Percentiles rank a stretch among this genome's conserved stretches.
Conservation (phyloP, 2,113 vertebrate genomes). For the Mastomys coucha region DNA sequence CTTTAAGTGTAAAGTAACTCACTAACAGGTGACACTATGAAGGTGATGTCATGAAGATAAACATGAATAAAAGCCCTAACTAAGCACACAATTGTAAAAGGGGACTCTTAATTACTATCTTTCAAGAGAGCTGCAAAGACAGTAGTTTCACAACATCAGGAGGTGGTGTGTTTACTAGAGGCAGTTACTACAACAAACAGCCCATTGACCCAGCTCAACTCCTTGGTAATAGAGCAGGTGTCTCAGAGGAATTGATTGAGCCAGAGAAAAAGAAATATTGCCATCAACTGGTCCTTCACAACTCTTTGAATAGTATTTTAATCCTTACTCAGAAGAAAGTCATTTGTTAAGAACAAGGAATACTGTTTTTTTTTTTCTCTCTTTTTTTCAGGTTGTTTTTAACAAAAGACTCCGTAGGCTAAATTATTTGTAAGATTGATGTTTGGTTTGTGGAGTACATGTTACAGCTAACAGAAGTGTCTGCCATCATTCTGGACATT, state of each 20-base stretch:
- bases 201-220: background rate
- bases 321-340: slow-evolving; percentile 48
- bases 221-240: slow-evolving; percentile 26
- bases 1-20: slow-evolving; percentile 46
- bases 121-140: background rate
- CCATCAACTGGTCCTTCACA: slow-evolving; percentile 10
- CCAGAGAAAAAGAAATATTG: slow-evolving; percentile 29
- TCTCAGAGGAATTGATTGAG: background rate
- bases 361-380: background rate
- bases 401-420: background rate
- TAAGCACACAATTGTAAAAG: background rate
- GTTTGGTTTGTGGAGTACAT: background rate
- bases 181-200: slow-evolving; percentile 55
- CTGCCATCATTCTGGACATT: background rate
- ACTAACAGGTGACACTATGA: slow-evolving; percentile 68
- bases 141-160: slow-evolving; percentile 1
- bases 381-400: background rate
- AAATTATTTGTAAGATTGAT: slow-evolving; percentile 10
- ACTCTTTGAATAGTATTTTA: slow-evolving; percentile 55
- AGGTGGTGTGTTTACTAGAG: slow-evolving; percentile 6
- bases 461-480: background rate
- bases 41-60: slow-evolving; percentile 28
- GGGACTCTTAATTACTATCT: background rate
- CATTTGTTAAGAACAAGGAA: slow-evolving; percentile 45
- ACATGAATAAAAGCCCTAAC: slow-evolving; percentile 29